phyloP scores from a whole-genome alignment of 2,888 invertebrate genomes.

The Melitaea athalia region DNA sequence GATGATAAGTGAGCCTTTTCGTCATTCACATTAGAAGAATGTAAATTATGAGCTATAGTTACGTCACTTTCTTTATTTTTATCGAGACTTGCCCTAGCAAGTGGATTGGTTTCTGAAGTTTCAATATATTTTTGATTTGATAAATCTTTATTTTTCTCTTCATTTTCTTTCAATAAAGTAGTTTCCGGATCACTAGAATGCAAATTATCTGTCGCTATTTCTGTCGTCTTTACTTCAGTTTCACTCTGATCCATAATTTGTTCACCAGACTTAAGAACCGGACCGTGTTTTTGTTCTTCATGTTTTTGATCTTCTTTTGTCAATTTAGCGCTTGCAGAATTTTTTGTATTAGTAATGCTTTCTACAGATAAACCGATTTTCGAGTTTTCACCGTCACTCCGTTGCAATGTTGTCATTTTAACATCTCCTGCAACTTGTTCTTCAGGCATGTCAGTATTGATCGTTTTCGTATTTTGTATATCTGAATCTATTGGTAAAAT shows the following conservation, averaged over 20 bases:
- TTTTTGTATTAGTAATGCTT: not conserved
- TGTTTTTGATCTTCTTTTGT: not conserved
- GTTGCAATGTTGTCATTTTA: not conserved
- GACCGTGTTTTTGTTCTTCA: slow-evolving; percentile 4
- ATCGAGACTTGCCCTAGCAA: not conserved
- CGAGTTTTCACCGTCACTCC: not conserved
- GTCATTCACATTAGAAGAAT: not conserved
- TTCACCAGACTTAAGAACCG: slow-evolving; percentile 12
- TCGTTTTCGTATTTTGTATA: slow-evolving; percentile 6
- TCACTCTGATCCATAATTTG: slow-evolving; percentile 14
- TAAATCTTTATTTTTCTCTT: not conserved
- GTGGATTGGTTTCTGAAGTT: not conserved
- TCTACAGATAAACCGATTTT: not conserved
- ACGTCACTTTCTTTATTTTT: not conserved
- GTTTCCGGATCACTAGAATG: not conserved
- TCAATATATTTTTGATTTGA: not conserved
- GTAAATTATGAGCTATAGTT: not conserved
- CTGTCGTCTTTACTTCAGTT: not conserved
- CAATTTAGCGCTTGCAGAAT: not conserved
- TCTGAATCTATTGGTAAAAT: not conserved
- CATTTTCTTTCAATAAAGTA: not conserved
- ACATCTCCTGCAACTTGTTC: not conserved
- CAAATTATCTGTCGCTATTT: not conserved
- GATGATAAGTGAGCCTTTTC: not conserved
- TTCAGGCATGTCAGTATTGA: not conserved